Evolutionary conservation across 2,797 vertebrate genomes (phyloP), one percentile per base, ranked within the genome.

Genomic region (Falco biarmicus): DNA sequence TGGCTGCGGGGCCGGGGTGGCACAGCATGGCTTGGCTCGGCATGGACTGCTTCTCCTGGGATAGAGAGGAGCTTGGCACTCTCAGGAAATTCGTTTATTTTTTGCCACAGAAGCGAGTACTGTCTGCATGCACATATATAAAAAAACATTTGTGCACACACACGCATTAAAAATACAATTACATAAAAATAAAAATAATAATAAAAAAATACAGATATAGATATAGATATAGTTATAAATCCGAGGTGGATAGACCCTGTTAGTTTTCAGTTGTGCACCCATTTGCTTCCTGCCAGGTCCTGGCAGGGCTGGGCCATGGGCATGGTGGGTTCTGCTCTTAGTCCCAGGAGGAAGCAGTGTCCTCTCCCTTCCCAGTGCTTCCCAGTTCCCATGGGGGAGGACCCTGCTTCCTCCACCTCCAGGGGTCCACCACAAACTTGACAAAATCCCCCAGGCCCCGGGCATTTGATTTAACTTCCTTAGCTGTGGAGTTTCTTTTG

Each of bases 241-340:
- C 14, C 1, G 3, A 32, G 16, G 34, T 9, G 9, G 31, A 45
- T 32, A 43, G 45, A 43, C 8, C 19, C 15, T 0, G 0, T 22
- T 53, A 1, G 0, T 53, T 77, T 65, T 21, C 51, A n/a, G 22
- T 22, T 66, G 31, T 12, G 17, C 24, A 31, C 8, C 6, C 22
- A 4, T 39, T 66, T 43, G 15, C 29, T 80, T 32, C 20, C 19
- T 1, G 1, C 25, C 29, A 15, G 17, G 22, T 83, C 39, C 76
- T 0, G 0, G 26, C 69, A 51, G 9, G 21, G n/a, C 54, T 2
- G 2, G 19, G 32, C 19, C 1, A 2, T 29, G 43, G 10, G 57
- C 18, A 32, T 18, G 29, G 22, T 6, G 16, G 24, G 10, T 34
- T 15, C 51, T 74, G n/a, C 54, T 50, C 22, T 53, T 25, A 12